Evolutionary conservation across 2,113 vertebrate species (phyloP).

Genomic region (Neodon shergylaensis): DNA sequence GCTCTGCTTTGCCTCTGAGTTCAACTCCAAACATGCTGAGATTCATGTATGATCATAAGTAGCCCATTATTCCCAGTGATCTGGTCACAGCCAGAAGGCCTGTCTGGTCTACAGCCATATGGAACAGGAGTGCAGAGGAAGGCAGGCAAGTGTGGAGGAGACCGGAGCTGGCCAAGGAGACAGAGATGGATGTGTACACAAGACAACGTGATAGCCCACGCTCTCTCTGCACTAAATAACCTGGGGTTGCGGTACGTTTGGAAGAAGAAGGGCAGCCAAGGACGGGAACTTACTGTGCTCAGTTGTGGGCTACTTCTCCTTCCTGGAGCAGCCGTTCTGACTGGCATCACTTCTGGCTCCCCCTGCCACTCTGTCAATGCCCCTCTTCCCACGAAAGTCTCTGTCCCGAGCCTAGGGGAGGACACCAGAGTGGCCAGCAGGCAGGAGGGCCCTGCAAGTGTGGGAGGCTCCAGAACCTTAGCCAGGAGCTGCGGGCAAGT

Average conservation of each 20-base stretch:
- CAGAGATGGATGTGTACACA: rapidly evolving
- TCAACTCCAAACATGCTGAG: background rate
- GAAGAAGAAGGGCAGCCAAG: background rate
- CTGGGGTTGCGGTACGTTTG: background rate
- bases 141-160: rapidly evolving
- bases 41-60: background rate
- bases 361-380: background rate
- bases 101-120: background rate
- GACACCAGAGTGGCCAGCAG: background rate
- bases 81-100: background rate
- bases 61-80: background rate
- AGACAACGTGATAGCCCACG: background rate
- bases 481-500: background rate
- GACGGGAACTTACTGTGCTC: background rate
- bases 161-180: too few relatives aligned
- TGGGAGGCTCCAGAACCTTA: background rate
- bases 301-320: background rate
- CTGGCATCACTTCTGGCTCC: background rate
- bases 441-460: background rate
- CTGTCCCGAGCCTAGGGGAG: background rate
- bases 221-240: background rate
- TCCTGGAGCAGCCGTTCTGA: background rate
- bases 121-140: background rate
- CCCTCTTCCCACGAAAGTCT: background rate
- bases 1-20: background rate